Evolutionary conservation across 1,140 invertebrate genomes (phyloP).

Genomic region (Paralvinella palmiformis): DNA sequence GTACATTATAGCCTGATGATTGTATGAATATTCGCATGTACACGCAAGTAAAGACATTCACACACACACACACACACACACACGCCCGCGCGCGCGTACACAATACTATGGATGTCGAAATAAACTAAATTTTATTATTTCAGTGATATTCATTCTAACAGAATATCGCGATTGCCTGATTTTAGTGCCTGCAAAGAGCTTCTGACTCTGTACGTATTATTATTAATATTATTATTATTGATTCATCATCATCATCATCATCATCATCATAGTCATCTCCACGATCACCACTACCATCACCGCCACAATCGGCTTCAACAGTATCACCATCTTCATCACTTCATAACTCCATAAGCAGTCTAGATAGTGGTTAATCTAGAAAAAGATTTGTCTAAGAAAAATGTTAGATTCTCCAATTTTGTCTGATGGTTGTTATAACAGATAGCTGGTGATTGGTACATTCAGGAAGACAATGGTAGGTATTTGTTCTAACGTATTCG

Average conservation of each 20-base stretch:
- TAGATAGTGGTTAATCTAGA: too few species aligned
- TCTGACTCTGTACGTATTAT: conserved; percentile 73
- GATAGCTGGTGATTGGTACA: too few species aligned
- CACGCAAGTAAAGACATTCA: background rate
- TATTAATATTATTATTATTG: background rate
- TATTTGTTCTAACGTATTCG: too few species aligned
- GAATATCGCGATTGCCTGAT: conserved; percentile 36
- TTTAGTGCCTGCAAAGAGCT: conserved; percentile 57
- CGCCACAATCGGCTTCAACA: background rate
- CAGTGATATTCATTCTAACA: conserved; percentile 50
- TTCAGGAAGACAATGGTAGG: too few species aligned
- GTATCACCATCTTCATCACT: background rate
- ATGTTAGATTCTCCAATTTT: too few species aligned
- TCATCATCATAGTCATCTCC: background rate
- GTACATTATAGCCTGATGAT: background rate
- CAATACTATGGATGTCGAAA: background rate
- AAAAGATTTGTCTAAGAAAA: too few species aligned
- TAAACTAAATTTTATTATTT: conserved; percentile 24
- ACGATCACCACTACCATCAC: background rate
- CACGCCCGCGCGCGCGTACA: background rate
- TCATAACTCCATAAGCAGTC: background rate
- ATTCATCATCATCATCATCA: background rate
- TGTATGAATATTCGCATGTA: background rate
- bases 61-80: background rate
- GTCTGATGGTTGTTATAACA: too few species aligned